Evolutionary conservation across 2,888 invertebrate species (phyloP).

Genomic region (Ischnura elegans): DNA sequence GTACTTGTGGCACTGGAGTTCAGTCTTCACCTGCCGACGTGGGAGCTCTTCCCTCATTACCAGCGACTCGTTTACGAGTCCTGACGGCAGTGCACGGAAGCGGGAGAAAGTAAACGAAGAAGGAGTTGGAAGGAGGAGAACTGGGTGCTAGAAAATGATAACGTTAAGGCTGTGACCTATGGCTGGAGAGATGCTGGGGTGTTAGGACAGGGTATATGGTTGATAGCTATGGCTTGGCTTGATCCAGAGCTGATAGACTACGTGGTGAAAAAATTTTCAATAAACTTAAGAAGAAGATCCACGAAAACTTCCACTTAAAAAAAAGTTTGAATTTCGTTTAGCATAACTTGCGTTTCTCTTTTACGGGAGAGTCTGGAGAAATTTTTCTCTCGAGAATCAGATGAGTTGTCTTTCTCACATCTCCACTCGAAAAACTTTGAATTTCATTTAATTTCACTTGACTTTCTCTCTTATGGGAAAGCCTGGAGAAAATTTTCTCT

Average conservation of each 20-base stretch:
- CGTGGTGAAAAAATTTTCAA: constrained; percentile 22
- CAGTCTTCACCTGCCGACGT: constrained; percentile 93
- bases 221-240: constrained; percentile 57
- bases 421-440: background rate
- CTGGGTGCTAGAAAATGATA: constrained; percentile 60
- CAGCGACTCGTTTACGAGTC: constrained; percentile 95
- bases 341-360: background rate
- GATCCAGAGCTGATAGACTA: constrained; percentile 60
- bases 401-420: background rate
- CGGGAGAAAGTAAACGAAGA: constrained; percentile 18
- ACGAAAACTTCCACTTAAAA: background rate
- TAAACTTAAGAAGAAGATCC: background rate
- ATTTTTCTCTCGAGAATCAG: background rate
- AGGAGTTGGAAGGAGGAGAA: constrained; percentile 49
- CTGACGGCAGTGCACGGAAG: constrained; percentile 80
- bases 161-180: constrained; percentile 60
- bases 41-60: constrained; percentile 96
- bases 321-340: background rate
- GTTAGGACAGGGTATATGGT: constrained; percentile 62
- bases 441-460: background rate
- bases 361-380: background rate
- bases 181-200: constrained; percentile 32
- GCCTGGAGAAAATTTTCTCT: background rate
- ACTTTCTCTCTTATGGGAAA: background rate
- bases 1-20: constrained; percentile 97